Conservation (phyloP, 1,140 invertebrate genomes). For the Odontomachus brunneus region DNA sequence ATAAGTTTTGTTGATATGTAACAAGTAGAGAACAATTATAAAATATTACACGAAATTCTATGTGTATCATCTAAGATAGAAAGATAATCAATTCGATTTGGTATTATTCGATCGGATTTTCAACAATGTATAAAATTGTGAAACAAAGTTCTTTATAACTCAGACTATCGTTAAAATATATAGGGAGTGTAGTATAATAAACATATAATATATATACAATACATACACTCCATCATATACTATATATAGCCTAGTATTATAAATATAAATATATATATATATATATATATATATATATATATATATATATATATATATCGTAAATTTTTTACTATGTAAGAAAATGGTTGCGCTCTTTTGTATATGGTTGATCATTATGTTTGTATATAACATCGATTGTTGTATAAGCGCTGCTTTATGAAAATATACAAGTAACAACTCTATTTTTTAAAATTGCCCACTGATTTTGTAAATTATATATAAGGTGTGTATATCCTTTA, state of each 20-base stretch:
- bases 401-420: slow-evolving; percentile 72
- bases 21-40: slow-evolving; percentile 47
- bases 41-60: slow-evolving; percentile 61
- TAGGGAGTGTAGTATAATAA: slow-evolving; percentile 67
- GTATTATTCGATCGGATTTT: slow-evolving; percentile 61
- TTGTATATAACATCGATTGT: slow-evolving; percentile 75
- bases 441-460: slow-evolving; percentile 71
- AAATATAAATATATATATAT: too few species aligned
- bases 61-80: slow-evolving; percentile 56
- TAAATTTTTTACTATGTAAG: slow-evolving; percentile 77
- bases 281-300: neutral
- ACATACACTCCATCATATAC: slow-evolving; percentile 71
- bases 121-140: slow-evolving; percentile 49
- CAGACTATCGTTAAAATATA: slow-evolving; percentile 13
- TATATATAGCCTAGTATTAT: too few species aligned
- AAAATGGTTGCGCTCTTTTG: slow-evolving; percentile 77
- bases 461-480: slow-evolving; percentile 4
- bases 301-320: slow-evolving; percentile 32
- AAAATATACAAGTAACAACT: slow-evolving; percentile 73
- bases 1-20: slow-evolving; percentile 68
- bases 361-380: slow-evolving; percentile 75
- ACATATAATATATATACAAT: slow-evolving; percentile 1
- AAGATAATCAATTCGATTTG: slow-evolving; percentile 48
- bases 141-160: slow-evolving; percentile 39
- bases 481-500: neutral